Evolutionary conservation across 2,888 invertebrate species (phyloP), one percentile per base, ranked within the genome.

Genomic region (Coremacera marginata): DNA sequence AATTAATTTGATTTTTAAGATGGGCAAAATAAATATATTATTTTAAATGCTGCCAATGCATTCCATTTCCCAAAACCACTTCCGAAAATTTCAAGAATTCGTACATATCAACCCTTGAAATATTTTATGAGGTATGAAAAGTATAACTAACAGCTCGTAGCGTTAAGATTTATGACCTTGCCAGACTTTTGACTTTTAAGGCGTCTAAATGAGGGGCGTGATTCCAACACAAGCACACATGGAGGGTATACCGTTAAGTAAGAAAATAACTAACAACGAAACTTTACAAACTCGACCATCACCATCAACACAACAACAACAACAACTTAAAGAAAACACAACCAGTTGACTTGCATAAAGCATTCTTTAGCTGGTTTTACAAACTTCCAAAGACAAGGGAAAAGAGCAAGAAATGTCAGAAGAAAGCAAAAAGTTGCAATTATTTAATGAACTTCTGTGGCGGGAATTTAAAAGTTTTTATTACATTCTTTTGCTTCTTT

Each of bases 361-460:
- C 55, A 55, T 7, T 55, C n/a, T 55, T 22, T 19, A 19, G 55
- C 55, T 55, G n/a, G 19, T 55, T 55, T 22, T 19, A 8, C 7
- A 55, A 22, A 55, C 55, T n/a, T 19, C 2, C 3, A 55, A 55
- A n/a, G n/a, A 7, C 22, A 19, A 55, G 55, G 11, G 55, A 16
- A 25, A 70, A 9, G 16, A 37, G 70, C n/a, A 60, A 62, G 62
- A 49, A 72, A 62, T 60, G 44, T 27, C 37, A 44, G n/a, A 44
- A 62, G 25, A 70, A 55, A 34, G 22, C 14, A 25, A 27, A 68
- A 68, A 72, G 44, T 72, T 72, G 72, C 44, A 19, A 72, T 72
- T 72, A 49, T 72, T 72, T 72, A 72, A 72, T 72, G 72, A 72
- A 72, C 72, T 72, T 60, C 62, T 74, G 67, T 55, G 74, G 74